These are phyloP conservation scores for Esox niger DNA, from an alignment of 2,113 vertebrate genomes.

Conservation along the genomic window DNA sequence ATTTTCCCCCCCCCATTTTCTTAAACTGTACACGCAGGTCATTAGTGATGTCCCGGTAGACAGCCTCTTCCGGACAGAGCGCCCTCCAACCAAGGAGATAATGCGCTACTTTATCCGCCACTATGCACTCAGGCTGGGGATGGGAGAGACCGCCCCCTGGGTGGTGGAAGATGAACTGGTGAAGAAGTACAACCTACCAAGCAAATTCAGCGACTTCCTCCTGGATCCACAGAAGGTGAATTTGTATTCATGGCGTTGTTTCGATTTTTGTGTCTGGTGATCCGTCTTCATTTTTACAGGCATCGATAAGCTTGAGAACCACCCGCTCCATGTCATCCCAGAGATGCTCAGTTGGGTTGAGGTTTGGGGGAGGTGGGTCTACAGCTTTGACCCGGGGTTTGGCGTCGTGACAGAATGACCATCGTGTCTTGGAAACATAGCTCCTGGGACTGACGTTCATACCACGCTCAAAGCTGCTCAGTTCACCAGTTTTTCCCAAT, in stretches of 20 bases:
- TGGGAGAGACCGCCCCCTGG: conserved; percentile 92
- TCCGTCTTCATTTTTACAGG: too few relatives aligned
- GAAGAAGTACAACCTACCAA: conserved; percentile 91
- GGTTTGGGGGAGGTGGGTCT: too few relatives aligned
- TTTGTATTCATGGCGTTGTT: background rate
- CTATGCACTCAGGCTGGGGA: conserved; percentile 84
- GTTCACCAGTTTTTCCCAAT: too few relatives aligned
- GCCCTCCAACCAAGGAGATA: conserved; percentile 98
- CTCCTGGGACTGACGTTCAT: too few relatives aligned
- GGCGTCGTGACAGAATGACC: too few relatives aligned
- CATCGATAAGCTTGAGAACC: too few relatives aligned
- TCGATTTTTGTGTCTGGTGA: background rate
- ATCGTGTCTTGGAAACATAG: too few relatives aligned
- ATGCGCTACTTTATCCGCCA: conserved; percentile 97
- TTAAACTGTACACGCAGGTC: conserved; percentile 68
- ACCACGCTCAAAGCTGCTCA: too few relatives aligned
- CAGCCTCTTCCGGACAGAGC: conserved; percentile 87
- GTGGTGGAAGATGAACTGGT: conserved; percentile 94
- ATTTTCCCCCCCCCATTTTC: background rate
- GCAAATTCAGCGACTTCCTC: conserved; percentile 97
- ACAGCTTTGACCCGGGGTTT: too few relatives aligned
- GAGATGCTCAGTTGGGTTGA: too few relatives aligned
- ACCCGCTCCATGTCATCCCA: too few relatives aligned
- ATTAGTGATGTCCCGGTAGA: conserved; percentile 91
- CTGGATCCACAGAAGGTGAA: conserved; percentile 94